Conservation (phyloP, 2,888 invertebrate species). For the Epinotia bilunana region DNA sequence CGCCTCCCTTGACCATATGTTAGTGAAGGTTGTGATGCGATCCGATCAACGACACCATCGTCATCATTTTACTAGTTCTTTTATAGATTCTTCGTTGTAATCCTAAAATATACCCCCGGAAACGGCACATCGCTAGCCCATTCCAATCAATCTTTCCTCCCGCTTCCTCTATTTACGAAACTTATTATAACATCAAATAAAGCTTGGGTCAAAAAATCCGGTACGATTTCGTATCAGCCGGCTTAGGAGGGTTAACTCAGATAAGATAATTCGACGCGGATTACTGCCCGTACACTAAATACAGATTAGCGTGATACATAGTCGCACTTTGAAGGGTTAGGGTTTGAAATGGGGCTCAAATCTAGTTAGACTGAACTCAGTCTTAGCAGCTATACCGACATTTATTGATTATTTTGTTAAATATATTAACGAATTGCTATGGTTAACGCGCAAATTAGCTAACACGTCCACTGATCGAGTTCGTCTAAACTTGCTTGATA, state of each 20-base stretch:
- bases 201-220: conserved; percentile 17
- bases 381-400: not conserved
- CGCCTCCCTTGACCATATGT: no score
- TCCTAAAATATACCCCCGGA: no score
- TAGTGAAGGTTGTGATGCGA: no score
- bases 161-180: conserved; percentile 15
- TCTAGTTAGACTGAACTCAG: not conserved
- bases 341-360: conserved; percentile 2
- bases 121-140: no score
- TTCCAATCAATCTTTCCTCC: not conserved
- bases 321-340: conserved; percentile 25
- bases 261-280: conserved; percentile 44
- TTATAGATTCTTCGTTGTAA: no score
- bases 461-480: not conserved
- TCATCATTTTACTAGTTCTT: no score
- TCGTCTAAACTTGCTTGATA: no score
- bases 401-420: no score
- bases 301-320: conserved; percentile 36
- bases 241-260: conserved; percentile 30
- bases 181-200: conserved; percentile 26
- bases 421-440: not conserved
- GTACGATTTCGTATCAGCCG: conserved; percentile 12
- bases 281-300: conserved; percentile 38
- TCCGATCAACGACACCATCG: no score
- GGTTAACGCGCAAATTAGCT: not conserved